Percentiles rank a stretch among this genome's conserved stretches.
These are phyloP conservation scores for Trichonephila clavipes DNA, from an alignment of 1,140 invertebrate species.

Conservation along the genomic window DNA sequence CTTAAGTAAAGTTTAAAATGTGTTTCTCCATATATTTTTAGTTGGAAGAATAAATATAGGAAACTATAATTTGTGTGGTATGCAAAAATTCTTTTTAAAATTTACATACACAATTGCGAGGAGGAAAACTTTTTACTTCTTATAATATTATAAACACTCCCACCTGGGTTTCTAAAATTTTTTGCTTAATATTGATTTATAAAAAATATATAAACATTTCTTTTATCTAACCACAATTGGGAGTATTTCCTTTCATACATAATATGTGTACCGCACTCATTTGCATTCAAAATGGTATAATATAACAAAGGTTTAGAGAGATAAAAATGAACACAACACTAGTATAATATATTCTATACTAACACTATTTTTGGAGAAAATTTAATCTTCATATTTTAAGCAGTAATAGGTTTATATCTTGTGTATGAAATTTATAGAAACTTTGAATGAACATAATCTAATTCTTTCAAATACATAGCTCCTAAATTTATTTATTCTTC, in stretches of 20 bases:
- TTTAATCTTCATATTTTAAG: conserved; percentile 55
- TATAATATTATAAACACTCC: no score
- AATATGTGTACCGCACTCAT: background rate
- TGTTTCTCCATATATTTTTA: no score
- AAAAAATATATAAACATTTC: background rate
- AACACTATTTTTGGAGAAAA: background rate
- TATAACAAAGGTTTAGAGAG: background rate
- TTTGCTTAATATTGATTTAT: background rate
- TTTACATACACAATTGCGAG: no score
- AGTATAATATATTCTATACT: background rate
- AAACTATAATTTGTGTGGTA: no score
- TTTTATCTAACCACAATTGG: background rate
- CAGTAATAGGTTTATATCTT: background rate
- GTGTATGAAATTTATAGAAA: background rate
- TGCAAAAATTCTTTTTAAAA: no score
- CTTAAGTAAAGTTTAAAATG: no score
- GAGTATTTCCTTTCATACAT: background rate
- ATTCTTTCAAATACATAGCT: background rate
- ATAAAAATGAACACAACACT: background rate
- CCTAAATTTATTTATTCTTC: background rate
- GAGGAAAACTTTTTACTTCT: no score
- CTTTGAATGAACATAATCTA: background rate
- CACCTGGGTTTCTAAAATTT: no score
- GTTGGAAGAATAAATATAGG: no score
- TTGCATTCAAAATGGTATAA: background rate